These are phyloP conservation scores for Hemiprocne comata DNA, from an alignment of 2,113 vertebrate genomes.

Conservation along the genomic window DNA sequence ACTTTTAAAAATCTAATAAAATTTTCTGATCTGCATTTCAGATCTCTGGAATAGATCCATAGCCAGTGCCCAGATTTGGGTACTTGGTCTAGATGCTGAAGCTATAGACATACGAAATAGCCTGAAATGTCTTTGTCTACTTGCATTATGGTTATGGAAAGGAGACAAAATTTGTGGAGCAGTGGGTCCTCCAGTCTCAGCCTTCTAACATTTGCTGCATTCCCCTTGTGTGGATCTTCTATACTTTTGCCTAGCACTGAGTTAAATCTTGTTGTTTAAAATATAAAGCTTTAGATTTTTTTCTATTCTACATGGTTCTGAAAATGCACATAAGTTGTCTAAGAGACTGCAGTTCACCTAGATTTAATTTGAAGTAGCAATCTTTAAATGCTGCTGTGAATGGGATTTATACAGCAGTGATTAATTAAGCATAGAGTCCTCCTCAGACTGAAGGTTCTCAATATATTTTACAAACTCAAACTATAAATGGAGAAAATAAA, in stretches of 20 bases:
- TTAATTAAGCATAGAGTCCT: not conserved
- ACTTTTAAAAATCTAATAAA: not conserved
- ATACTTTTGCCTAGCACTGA: not conserved
- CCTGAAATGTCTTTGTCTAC: not conserved
- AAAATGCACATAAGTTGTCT: not conserved
- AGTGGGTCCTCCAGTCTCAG: not conserved
- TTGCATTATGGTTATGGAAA: not conserved
- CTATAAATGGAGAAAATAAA: not conserved
- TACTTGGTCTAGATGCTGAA: not conserved
- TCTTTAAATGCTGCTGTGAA: not conserved
- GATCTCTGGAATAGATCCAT: not conserved
- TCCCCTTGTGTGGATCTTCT: not conserved
- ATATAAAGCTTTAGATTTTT: not conserved
- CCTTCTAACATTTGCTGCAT: not conserved
- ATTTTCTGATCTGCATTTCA: not conserved
- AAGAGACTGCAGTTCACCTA: not conserved
- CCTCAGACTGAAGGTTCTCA: not conserved
- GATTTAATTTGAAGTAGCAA: not conserved
- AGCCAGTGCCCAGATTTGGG: not conserved
- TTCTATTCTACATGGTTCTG: not conserved
- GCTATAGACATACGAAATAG: not conserved
- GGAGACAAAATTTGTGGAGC: not conserved
- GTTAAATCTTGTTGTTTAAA: not conserved
- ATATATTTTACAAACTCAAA: not conserved
- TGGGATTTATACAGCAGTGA: not conserved